A percentile compares a stretch with the other conserved stretches of the same genome.
These are phyloP conservation scores for Volucella zonaria DNA, from an alignment of 2,888 invertebrate species.

Conservation along the genomic window DNA sequence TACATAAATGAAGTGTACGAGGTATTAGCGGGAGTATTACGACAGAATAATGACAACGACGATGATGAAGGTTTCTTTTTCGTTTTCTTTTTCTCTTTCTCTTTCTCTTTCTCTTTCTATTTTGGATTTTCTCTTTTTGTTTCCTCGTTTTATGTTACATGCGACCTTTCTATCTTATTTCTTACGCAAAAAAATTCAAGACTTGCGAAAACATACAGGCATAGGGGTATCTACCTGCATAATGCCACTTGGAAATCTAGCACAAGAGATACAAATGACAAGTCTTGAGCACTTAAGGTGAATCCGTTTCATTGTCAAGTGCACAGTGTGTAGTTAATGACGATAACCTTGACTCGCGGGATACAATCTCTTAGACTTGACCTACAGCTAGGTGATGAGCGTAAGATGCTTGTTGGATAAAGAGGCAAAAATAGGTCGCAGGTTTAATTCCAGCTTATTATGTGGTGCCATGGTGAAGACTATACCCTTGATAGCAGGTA, in stretches of 20 bases:
- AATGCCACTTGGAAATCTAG: constrained; percentile 33
- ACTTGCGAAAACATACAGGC: background rate
- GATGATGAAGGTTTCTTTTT: constrained; percentile 43
- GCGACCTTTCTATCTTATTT: constrained; percentile 38
- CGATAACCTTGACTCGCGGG: constrained; percentile 44
- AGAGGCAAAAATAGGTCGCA: too few species aligned
- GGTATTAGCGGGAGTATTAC: constrained; percentile 69
- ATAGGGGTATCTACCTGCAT: constrained; percentile 3
- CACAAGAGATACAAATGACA: constrained; percentile 69
- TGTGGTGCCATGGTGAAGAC: too few species aligned
- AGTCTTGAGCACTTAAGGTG: constrained; percentile 32
- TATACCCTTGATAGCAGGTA: too few species aligned
- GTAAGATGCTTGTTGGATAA: background rate
- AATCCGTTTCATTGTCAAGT: constrained; percentile 47
- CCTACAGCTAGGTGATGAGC: constrained; percentile 3
- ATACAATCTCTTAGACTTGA: constrained; percentile 10
- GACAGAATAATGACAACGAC: constrained; percentile 60
- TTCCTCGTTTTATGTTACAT: constrained; percentile 1
- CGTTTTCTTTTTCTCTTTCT: background rate
- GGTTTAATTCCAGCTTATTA: too few species aligned
- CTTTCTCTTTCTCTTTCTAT: background rate
- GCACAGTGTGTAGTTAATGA: constrained; percentile 39
- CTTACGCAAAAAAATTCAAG: constrained; percentile 24
- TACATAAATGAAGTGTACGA: constrained; percentile 70
- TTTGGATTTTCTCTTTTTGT: background rate